Conservation (phyloP, 2,888 invertebrate species). For the Sthenelais limicola region DNA sequence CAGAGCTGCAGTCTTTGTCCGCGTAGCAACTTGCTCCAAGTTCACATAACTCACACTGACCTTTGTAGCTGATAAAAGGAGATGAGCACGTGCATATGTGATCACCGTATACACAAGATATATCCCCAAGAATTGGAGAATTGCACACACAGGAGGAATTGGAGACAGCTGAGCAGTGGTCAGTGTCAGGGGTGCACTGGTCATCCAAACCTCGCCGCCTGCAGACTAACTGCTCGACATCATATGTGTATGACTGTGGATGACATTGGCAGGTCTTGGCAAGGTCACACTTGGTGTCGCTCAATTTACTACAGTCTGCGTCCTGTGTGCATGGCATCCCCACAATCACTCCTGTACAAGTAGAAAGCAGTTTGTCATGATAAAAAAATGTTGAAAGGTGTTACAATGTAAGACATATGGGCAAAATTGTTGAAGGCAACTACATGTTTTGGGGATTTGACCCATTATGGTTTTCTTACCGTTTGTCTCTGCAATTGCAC, state of each 20-base stretch:
- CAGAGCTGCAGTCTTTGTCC: background rate
- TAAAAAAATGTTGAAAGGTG: too few relatives aligned
- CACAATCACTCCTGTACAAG: constrained; percentile 1
- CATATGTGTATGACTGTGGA: background rate
- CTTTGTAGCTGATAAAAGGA: background rate
- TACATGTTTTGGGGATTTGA: too few relatives aligned
- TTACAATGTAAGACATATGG: too few relatives aligned
- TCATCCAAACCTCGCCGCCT: background rate
- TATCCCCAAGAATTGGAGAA: too few relatives aligned
- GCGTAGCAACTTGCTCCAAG: background rate
- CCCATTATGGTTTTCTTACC: too few relatives aligned
- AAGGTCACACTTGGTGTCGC: background rate
- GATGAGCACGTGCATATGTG: background rate
- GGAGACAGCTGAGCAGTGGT: background rate
- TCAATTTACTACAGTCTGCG: background rate
- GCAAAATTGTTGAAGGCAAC: too few relatives aligned
- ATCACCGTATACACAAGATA: too few relatives aligned
- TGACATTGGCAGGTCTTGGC: constrained; percentile 1
- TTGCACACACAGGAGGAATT: constrained; percentile 4
- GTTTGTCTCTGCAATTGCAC: constrained; percentile 1
- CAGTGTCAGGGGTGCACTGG: background rate
- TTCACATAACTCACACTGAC: background rate
- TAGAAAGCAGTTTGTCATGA: too few relatives aligned
- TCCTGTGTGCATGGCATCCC: background rate
- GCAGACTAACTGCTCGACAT: background rate